These are phyloP conservation scores for Montipora capricornis DNA, from an alignment of 64 coral and sea anemone species.

Conservation along the genomic window DNA sequence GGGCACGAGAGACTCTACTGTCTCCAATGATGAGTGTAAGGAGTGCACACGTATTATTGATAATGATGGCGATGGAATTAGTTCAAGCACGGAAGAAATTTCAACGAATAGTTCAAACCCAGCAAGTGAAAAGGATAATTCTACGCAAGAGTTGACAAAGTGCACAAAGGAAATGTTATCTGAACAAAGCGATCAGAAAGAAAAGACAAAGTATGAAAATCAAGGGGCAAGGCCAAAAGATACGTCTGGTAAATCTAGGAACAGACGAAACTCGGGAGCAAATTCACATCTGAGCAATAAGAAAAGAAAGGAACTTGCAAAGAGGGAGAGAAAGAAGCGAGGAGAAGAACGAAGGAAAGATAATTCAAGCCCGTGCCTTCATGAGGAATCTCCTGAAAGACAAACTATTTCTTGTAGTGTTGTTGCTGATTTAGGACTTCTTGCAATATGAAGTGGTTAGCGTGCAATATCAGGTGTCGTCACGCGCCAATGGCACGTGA, in stretches of 20 bases:
- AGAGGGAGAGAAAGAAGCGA: conserved; percentile 92
- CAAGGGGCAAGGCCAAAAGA: conserved; percentile 84
- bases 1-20: background rate
- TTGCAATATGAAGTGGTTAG: conserved; percentile 50
- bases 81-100: background rate
- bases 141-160: conserved; percentile 26
- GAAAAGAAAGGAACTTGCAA: conserved; percentile 95
- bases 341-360: conserved; percentile 79
- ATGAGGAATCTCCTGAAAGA: background rate
- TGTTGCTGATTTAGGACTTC: conserved; percentile 71
- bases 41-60: background rate
- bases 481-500: too few species aligned
- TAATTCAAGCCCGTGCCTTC: background rate
- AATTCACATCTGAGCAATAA: conserved; percentile 74
- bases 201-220: background rate
- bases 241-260: background rate
- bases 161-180: conserved; percentile 4
- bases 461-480: too few species aligned
- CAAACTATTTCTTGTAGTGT: background rate
- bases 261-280: conserved; percentile 15
- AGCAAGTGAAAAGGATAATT: background rate
- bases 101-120: background rate
- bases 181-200: background rate
- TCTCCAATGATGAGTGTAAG: background rate
- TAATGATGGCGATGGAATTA: background rate